Evolutionary conservation across 2,113 vertebrate genomes (phyloP).

Genomic region (Sorex fumeus): DNA sequence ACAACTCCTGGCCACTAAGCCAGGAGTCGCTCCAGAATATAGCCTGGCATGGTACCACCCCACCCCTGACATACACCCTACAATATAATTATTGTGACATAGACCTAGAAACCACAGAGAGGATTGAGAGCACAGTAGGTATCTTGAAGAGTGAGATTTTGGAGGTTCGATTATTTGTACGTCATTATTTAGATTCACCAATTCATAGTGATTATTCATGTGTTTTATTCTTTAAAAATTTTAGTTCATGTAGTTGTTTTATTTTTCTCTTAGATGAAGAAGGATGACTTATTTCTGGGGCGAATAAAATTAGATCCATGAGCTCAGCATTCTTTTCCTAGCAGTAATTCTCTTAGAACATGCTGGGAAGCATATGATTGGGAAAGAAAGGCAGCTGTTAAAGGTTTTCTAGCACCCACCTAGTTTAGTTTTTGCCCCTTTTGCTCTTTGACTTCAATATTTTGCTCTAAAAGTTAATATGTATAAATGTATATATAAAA

Average conservation of each 20-base stretch:
- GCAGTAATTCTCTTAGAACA: slow-evolving; percentile 49
- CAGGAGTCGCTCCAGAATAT: too few species aligned
- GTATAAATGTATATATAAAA: too few species aligned
- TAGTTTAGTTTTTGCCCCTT: slow-evolving; percentile 48
- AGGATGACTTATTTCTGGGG: slow-evolving; percentile 65
- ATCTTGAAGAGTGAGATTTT: slow-evolving; percentile 16
- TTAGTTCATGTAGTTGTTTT: slow-evolving; percentile 52
- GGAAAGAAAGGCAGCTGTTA: slow-evolving; percentile 66
- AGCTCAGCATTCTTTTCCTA: slow-evolving; percentile 73
- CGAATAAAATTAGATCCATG: slow-evolving; percentile 77
- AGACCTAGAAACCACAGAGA: slow-evolving; percentile 5
- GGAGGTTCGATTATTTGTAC: slow-evolving; percentile 26
- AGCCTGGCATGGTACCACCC: too few species aligned
- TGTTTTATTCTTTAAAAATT: slow-evolving; percentile 35
- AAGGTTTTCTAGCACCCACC: slow-evolving; percentile 55
- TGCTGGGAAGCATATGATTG: slow-evolving; percentile 54
- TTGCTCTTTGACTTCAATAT: slow-evolving; percentile 46
- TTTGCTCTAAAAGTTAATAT: slow-evolving; percentile 27
- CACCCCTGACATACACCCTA: too few species aligned
- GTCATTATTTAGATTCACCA: slow-evolving; percentile 50
- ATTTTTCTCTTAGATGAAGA: slow-evolving; percentile 26
- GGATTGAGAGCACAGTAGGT: neutral
- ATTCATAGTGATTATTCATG: slow-evolving; percentile 52
- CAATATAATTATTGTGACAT: slow-evolving; percentile 49
- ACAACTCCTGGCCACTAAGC: too few species aligned